Conservation (phyloP, 2,797 vertebrate species). For the Gallirallus australis region DNA sequence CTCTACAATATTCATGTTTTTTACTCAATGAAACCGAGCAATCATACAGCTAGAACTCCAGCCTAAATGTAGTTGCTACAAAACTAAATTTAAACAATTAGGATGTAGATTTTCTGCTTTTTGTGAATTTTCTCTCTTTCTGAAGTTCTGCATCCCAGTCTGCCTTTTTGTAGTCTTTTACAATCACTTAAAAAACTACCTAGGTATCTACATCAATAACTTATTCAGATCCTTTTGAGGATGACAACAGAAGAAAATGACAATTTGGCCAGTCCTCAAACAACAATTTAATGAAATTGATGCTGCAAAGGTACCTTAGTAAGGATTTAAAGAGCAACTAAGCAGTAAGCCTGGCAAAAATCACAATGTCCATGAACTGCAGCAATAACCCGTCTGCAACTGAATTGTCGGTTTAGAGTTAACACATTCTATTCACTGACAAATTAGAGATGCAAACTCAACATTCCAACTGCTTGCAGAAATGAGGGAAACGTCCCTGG, state of each 20-base stretch:
- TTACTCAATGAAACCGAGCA: background rate
- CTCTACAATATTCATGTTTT: background rate
- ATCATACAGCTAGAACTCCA: constrained; percentile 5
- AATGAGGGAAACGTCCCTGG: background rate
- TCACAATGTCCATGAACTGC: background rate
- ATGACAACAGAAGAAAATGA: background rate
- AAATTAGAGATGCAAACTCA: background rate
- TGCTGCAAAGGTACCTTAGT: background rate
- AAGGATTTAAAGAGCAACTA: background rate
- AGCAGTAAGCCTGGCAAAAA: background rate
- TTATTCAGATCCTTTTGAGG: background rate
- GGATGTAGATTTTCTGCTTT: background rate
- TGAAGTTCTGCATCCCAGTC: background rate
- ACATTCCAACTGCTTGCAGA: background rate
- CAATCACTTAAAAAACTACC: background rate
- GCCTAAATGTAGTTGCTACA: constrained; percentile 38
- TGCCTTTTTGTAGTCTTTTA: background rate
- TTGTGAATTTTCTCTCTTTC: background rate
- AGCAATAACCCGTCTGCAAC: background rate
- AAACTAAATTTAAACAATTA: constrained; percentile 43
- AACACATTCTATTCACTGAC: background rate
- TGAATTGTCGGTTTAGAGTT: background rate
- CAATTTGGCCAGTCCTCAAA: background rate
- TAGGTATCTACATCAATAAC: background rate
- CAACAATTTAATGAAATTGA: background rate